Base-by-base conservation (phyloP, 2,797 vertebrate genomes). In the Neopelma chrysocephalum region DNA sequence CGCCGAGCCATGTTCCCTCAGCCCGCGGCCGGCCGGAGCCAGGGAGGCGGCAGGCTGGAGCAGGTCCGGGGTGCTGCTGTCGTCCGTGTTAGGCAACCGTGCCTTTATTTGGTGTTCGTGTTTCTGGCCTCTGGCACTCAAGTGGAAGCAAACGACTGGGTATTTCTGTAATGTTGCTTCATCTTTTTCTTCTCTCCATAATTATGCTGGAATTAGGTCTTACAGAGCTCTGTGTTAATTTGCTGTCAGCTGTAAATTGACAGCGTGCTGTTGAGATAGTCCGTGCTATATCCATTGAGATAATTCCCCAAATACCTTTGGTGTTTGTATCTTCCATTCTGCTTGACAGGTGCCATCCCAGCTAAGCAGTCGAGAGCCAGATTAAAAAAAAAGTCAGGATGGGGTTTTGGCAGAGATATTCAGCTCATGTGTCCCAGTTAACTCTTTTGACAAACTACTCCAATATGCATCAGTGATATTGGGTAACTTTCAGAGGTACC, bases 251-350 rank as follows among this genome's bases (percentile, higher is more conserved):
- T 50, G 5, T 22, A 12, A 48, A 2, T 15, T 31, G 53, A 4
- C 3, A 7, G 50, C 2, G 0, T 45, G 18, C 32, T 70, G 26
- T 76, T 53, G 61, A 51, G 32, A 7, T 19, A 21, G 47, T 12
- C 34, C 15, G 23, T 43, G 12, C 13, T 31, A 1, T 1, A 6
- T 3, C 3, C 15, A 1, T 9, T 2, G 10, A 18, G 14, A 5
- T 34, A 20, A 75, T 48, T 42, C 66, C 36, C 42, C 15, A 20
- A 2, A 32, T 68, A 38, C 3, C 53, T 66, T 32, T 12, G 29
- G 25, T 19, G 51, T 43, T 48, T 12, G 12, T 32, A 3, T 22
- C 25, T 36, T 51, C 40, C 47, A 58, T 51, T 38, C 36, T 45
- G 23, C 40, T 50, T 62, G 77, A 12, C 36, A n/a, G 65, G 29